Conservation (phyloP, 2,888 invertebrate genomes). For the Cephus runcator region DNA sequence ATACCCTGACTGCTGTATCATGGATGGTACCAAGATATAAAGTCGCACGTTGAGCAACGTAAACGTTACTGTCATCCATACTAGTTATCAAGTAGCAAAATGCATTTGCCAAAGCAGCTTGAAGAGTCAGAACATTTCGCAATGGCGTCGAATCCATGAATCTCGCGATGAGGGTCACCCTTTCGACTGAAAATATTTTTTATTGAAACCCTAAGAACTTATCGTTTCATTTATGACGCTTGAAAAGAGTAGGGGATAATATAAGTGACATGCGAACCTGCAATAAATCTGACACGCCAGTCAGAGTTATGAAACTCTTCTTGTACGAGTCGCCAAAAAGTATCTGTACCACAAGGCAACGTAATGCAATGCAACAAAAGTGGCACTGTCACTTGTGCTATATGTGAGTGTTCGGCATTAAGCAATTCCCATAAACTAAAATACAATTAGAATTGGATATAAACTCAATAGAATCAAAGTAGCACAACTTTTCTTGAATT, state of each 20-base stretch:
- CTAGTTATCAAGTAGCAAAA: conserved; percentile 97
- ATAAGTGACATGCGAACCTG: conserved; percentile 67
- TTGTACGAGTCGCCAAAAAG: conserved; percentile 95
- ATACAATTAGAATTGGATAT: neutral
- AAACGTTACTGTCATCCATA: conserved; percentile 94
- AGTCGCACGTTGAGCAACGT: conserved; percentile 93
- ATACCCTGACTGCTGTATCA: conserved; percentile 85
- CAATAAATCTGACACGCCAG: conserved; percentile 91
- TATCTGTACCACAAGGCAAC: conserved; percentile 91
- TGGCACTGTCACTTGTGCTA: conserved; percentile 92
- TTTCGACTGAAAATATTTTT: conserved; percentile 74
- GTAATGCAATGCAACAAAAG: conserved; percentile 95
- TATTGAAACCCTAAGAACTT: neutral
- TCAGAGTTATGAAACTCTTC: conserved; percentile 92
- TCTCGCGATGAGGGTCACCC: conserved; percentile 90
- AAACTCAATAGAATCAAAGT: neutral
- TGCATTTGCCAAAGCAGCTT: conserved; percentile 94
- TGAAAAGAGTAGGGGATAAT: too few species aligned
- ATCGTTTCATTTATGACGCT: neutral
- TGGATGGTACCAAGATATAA: conserved; percentile 94
- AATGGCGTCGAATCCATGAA: conserved; percentile 93
- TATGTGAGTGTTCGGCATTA: conserved; percentile 92
- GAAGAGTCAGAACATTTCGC: conserved; percentile 83
- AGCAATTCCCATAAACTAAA: conserved; percentile 90
- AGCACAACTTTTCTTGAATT: neutral